Evolutionary conservation across 2,113 vertebrate species (phyloP).

Genomic region (Corythaeola cristata): DNA sequence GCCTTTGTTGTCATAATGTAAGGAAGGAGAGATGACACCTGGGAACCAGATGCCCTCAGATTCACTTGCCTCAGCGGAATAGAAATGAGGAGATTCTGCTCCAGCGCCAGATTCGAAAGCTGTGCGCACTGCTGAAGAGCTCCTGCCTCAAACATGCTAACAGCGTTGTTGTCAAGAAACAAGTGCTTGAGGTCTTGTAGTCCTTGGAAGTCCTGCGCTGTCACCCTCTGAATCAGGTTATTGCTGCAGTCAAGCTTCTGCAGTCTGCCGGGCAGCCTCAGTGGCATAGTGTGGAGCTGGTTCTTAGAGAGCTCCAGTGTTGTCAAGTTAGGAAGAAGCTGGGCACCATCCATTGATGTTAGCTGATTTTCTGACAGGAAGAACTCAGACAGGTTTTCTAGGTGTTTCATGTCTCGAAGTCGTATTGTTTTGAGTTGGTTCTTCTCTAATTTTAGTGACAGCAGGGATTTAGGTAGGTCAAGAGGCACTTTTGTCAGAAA

Average conservation of each 20-base stretch:
- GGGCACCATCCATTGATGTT: conserved; percentile 75
- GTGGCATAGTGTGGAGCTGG: conserved; percentile 73
- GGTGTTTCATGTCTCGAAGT: conserved; percentile 75
- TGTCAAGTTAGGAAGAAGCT: conserved; percentile 77
- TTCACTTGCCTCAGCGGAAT: conserved; percentile 78
- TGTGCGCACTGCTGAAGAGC: conserved; percentile 76
- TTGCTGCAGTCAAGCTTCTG: conserved; percentile 83
- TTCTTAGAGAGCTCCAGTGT: conserved; percentile 80
- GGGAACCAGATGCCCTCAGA: not conserved
- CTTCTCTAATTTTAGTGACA: conserved; percentile 80
- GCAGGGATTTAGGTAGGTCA: conserved; percentile 76
- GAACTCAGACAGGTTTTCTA: conserved; percentile 78
- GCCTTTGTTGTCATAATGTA: not conserved
- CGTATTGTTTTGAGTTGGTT: conserved; percentile 77
- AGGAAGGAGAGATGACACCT: not conserved
- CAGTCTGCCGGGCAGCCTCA: conserved; percentile 69
- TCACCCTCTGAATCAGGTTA: conserved; percentile 79
- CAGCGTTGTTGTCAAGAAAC: conserved; percentile 82
- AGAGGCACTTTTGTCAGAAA: conserved; percentile 74
- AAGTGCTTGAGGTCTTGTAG: conserved; percentile 80
- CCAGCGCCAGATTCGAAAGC: conserved; percentile 80
- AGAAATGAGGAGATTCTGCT: conserved; percentile 80
- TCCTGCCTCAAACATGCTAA: conserved; percentile 76
- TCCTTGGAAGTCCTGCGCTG: conserved; percentile 72
- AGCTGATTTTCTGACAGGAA: conserved; percentile 80